Base-by-base conservation (phyloP, 92 coral and sea anemone genomes). In the Diadumene lineata region DNA sequence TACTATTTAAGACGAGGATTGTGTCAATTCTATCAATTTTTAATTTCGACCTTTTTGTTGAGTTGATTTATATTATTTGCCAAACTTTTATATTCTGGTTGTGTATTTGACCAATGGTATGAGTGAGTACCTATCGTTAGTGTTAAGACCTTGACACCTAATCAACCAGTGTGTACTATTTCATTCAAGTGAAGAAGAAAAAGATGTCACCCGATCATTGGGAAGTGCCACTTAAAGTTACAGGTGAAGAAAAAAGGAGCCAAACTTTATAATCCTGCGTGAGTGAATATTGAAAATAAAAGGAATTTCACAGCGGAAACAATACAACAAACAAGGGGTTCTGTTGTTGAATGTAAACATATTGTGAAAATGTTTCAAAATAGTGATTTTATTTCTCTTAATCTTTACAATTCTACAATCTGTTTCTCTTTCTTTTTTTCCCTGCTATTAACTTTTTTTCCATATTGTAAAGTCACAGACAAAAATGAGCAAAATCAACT, bases 21-120 rank as follows among this genome's bases (percentile, higher is more conserved):
- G 68, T 62, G 68, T 62, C 68, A 62, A 62, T 62, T 15, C 2
- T 62, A 62, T 62, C 68, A 62, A 62, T 62, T 3, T 28, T 62
- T 62, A 28, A 62, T 62, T 17, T 28, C 68, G 29, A 28, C 23
- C 68, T 30, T 62, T 62, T 62, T 62, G 68, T 29, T 26, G 68
- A 62, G 31, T 62, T 62, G 31, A 62, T 62, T 62, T 62, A 62
- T 62, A 8, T 62, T 28, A 62, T 62, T 62, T 62, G 68, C 38
- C 24, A 62, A 62, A 62, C 68, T 62, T 62, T 28, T 62, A 1
- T 62, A 2, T 16, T 28, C 2, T 3, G 31, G 68, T 31, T 62
- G n/a, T 30, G 13, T 28, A 7, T 62, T 28, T 7, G 43, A 62
- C 43, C 68, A 26, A 62, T 62, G 15, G 64, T 13, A 58, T 58